phyloP scores from a whole-genome alignment of 2,113 vertebrate species.

The Camarhynchus parvulus region DNA sequence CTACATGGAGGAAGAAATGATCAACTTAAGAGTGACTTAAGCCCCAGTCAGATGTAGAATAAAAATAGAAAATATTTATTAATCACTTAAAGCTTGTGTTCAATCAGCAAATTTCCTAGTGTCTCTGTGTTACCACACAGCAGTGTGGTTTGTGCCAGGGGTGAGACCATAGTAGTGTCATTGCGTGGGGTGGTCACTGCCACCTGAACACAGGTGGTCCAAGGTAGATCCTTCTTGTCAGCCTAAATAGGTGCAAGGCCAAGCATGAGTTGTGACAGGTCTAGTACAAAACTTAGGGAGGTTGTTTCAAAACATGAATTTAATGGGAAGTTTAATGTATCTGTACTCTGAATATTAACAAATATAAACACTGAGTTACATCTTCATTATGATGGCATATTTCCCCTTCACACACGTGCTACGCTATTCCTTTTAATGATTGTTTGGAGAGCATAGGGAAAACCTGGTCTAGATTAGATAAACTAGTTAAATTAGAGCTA shows the following conservation, averaged over 20 bases:
- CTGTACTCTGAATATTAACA: background rate
- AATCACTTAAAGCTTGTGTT: background rate
- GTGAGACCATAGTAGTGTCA: fast-evolving
- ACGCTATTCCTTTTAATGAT: background rate
- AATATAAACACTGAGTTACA: background rate
- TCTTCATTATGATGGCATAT: background rate
- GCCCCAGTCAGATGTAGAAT: background rate
- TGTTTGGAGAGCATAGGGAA: background rate
- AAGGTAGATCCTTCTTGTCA: background rate
- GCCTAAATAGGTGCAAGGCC: background rate
- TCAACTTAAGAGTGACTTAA: background rate
- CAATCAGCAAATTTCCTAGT: background rate
- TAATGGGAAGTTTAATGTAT: background rate
- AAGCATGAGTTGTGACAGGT: background rate
- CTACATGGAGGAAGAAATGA: background rate
- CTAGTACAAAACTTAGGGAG: background rate
- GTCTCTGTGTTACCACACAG: background rate
- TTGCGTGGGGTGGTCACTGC: no score
- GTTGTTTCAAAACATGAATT: background rate
- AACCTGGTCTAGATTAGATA: background rate
- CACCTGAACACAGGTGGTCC: background rate
- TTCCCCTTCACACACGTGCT: background rate
- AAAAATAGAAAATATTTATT: background rate
- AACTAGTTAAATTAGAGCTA: background rate
- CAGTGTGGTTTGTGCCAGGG: background rate